These are phyloP conservation scores for Tipula helvola DNA, from an alignment of 2,888 invertebrate species.

Conservation along the genomic window DNA sequence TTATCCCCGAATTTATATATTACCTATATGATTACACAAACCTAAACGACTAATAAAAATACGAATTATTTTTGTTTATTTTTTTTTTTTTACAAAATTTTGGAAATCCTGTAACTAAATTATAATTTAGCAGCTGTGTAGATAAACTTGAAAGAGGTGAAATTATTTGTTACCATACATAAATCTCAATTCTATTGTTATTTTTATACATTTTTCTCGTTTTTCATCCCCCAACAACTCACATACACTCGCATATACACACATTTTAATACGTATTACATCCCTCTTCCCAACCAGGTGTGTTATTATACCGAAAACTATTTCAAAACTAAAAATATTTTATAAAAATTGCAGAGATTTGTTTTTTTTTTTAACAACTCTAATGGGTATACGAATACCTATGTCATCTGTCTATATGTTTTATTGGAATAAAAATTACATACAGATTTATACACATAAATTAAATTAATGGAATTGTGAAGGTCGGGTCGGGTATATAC, in stretches of 20 bases:
- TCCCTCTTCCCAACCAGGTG: not conserved
- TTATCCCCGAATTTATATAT: not conserved
- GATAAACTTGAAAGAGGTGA: not conserved
- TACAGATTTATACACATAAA: not conserved
- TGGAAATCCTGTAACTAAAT: not conserved
- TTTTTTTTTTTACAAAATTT: not conserved
- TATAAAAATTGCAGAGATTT: not conserved
- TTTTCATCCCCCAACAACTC: not conserved
- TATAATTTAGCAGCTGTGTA: not conserved
- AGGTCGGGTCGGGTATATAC: not conserved
- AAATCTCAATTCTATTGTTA: not conserved
- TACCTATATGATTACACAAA: not conserved
- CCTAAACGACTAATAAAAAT: not conserved
- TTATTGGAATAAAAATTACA: not conserved
- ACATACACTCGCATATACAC: not conserved
- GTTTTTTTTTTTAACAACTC: not conserved
- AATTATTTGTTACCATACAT: not conserved
- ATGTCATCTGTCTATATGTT: not conserved
- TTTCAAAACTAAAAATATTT: not conserved
- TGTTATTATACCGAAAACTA: not conserved
- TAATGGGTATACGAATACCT: not conserved
- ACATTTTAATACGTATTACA: not conserved
- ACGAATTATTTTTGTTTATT: not conserved
- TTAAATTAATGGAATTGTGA: not conserved
- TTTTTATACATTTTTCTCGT: not conserved